phyloP scores from a whole-genome alignment of 35 echinoderm and acorn worm genomes.

The Apostichopus californicus region DNA sequence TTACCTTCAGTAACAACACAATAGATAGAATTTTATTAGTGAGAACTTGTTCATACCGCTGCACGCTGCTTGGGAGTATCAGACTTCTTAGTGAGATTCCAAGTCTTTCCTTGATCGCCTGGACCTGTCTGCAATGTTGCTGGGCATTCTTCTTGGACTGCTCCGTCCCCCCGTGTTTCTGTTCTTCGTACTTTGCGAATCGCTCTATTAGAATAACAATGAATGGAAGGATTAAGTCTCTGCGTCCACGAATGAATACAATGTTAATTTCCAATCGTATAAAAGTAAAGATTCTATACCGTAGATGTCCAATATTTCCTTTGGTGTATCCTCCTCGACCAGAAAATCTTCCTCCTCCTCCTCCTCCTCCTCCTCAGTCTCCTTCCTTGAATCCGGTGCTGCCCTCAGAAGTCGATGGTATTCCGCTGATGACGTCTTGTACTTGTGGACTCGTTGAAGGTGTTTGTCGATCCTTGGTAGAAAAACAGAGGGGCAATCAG shows the following conservation, averaged over 20 bases:
- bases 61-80: neutral
- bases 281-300: neutral
- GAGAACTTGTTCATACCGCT: neutral
- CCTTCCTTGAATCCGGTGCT: neutral
- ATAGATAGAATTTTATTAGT: slow-evolving; percentile 20
- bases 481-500: neutral
- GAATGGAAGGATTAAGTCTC: neutral
- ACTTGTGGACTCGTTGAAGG: neutral
- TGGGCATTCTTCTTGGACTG: neutral
- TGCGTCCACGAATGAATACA: neutral
- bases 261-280: neutral
- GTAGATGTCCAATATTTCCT: neutral
- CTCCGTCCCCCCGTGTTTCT: neutral
- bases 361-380: too few relatives aligned
- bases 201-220: neutral
- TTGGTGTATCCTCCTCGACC: too few relatives aligned
- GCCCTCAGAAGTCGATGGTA: neutral
- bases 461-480: neutral
- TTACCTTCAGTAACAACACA: neutral
- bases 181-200: neutral
- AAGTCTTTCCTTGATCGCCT: neutral
- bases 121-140: neutral
- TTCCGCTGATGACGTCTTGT: neutral
- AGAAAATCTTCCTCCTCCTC: too few relatives aligned
- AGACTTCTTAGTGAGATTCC: neutral